Base-by-base conservation (phyloP, 2,888 invertebrate genomes). In the Drosophila pseudotakahashii region DNA sequence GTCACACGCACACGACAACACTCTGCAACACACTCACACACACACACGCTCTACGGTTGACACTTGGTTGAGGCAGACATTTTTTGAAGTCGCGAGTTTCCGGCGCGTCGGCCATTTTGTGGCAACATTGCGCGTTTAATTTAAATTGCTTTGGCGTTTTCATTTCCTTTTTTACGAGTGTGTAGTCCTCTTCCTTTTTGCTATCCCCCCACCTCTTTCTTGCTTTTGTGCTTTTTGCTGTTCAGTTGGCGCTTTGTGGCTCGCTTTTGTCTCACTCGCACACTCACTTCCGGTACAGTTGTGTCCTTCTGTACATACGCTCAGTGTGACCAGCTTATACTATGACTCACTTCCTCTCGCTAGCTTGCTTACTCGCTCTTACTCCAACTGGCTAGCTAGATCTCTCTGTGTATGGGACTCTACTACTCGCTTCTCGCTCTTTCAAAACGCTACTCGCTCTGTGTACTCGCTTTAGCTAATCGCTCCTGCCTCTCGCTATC, bases 131-230 rank as follows among this genome's bases (percentile, higher is more conserved):
- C 54, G 76, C 79, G 67, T 79, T 81, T 81, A 78, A 86, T 81
- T 86, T 83, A 72, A 81, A 81, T 81, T 83, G 81, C 77, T 78
- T 83, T 80, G 66, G 54, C 72, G 48, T 68, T 69, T 68, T 67
- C 50, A 58, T 67, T 68, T 68, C 58, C 60, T 51, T 58, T 67
- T 69, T 68, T 68, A 69, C 44, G 68, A 36, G 45, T 66, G 45
- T 60, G 53, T 58, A 32, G 39, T 32, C 50, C 39, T 30, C 23
- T 14, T 16, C 30, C 45, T 34, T 16, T 30, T 16, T 16, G 48
- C 16, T 2, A 11, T 7, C 16, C 32, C 16, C 37, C 14, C 7
- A 9, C n/a, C 34, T 3, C 10, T 10, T 34, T 36, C 9, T 14
- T 32, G 62, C 53, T 62, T 58, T 62, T 36, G 45, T 73, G 64